Conservation (phyloP, 2,888 invertebrate species). For the Terebella lapidaria region DNA sequence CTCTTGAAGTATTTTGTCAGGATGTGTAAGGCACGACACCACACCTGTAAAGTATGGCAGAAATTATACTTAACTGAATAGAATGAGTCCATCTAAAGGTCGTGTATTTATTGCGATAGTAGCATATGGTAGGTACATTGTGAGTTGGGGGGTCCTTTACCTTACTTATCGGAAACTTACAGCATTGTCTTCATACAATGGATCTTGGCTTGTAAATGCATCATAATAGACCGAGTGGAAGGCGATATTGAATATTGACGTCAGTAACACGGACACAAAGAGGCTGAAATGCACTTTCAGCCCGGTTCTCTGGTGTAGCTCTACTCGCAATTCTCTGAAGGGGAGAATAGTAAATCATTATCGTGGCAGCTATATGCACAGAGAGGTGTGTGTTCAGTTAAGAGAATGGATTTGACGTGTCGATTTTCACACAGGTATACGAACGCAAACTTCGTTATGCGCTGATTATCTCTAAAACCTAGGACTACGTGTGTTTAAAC, state of each 20-base stretch:
- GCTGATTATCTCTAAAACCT: too few relatives aligned
- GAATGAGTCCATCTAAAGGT: background rate
- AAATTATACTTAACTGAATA: too few relatives aligned
- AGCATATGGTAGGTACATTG: too few relatives aligned
- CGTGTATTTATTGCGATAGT: background rate
- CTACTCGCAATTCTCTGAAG: background rate
- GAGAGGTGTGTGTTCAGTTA: too few relatives aligned
- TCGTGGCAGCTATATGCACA: too few relatives aligned
- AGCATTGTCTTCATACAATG: background rate
- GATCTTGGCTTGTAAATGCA: background rate
- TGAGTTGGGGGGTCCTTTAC: too few relatives aligned
- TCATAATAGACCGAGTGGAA: background rate
- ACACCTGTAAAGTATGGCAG: background rate
- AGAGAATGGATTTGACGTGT: too few relatives aligned
- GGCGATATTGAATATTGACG: background rate
- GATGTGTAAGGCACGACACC: background rate
- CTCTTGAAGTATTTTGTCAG: conserved; percentile 11
- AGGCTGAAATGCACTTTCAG: background rate
- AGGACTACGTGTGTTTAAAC: too few relatives aligned
- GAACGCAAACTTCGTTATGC: too few relatives aligned
- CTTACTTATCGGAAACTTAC: background rate
- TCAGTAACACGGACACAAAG: background rate
- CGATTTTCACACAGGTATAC: too few relatives aligned
- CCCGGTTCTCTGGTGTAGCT: background rate
- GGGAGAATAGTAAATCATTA: too few relatives aligned